Evolutionary conservation across 1,140 invertebrate species (phyloP).

Genomic region (Agrilus planipennis): DNA sequence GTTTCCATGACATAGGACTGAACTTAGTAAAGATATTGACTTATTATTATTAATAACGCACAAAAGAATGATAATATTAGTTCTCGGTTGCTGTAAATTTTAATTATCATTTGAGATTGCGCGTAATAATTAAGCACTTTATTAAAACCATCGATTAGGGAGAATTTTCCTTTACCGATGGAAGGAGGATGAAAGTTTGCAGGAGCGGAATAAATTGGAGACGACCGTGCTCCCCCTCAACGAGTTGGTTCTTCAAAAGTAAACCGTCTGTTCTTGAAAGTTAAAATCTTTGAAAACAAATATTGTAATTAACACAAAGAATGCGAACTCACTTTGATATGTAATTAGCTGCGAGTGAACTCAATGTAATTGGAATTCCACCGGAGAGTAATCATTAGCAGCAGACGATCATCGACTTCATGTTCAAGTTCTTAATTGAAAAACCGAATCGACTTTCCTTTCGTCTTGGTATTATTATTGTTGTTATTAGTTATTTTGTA

Average conservation of each 20-base stretch:
- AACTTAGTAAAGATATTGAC: too few species aligned
- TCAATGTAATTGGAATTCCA: constrained; percentile 23
- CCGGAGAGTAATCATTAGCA: constrained; percentile 14
- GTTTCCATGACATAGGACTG: too few species aligned
- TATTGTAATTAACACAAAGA: constrained; percentile 27
- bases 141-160: not conserved
- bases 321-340: constrained; percentile 25
- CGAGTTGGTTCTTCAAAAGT: not conserved
- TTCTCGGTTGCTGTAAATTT: too few species aligned
- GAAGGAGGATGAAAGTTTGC: not conserved
- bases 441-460: too few species aligned
- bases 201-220: not conserved
- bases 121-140: not conserved
- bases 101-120: not conserved
- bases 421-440: too few species aligned
- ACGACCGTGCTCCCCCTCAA: too few species aligned
- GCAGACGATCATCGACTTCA: too few species aligned
- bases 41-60: too few species aligned
- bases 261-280: constrained; percentile 6
- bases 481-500: too few species aligned
- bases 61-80: too few species aligned
- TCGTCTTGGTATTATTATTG: too few species aligned
- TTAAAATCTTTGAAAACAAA: constrained; percentile 25
- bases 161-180: not conserved
- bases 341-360: constrained; percentile 24